Percentiles rank a stretch among this genome's conserved stretches.
Evolutionary conservation across 2,888 invertebrate species (phyloP).

Genomic region (Leptothorax acervorum): DNA sequence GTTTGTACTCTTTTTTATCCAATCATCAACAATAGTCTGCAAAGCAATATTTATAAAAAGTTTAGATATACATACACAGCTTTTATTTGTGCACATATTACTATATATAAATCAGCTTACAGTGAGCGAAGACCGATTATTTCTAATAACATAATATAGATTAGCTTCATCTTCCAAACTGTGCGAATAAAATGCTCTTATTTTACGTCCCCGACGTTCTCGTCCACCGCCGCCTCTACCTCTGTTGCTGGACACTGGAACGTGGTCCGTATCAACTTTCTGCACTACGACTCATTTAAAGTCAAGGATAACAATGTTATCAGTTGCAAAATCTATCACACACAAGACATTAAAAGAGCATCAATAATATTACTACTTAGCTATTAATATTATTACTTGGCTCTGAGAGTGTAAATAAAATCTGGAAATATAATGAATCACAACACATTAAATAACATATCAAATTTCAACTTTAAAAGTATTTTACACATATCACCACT

Average conservation of each 20-base stretch:
- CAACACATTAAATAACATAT: too few species aligned
- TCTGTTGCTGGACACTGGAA: conserved; percentile 74
- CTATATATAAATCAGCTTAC: conserved; percentile 85
- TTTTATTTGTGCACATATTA: background rate
- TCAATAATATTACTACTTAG: too few species aligned
- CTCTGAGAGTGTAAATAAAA: too few species aligned
- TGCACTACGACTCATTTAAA: conserved; percentile 79
- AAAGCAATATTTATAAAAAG: conserved; percentile 43
- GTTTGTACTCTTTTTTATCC: conserved; percentile 99
- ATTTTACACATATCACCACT: too few species aligned
- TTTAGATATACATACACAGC: background rate
- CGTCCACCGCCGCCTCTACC: conserved; percentile 86
- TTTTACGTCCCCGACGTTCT: conserved; percentile 86
- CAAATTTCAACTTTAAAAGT: too few species aligned
- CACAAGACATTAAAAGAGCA: too few species aligned
- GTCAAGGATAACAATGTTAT: background rate
- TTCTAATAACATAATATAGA: conserved; percentile 93
- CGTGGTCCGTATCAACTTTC: conserved; percentile 82
- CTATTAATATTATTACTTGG: too few species aligned
- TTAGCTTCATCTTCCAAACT: conserved; percentile 92
- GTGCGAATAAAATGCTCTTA: conserved; percentile 75
- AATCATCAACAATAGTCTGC: conserved; percentile 97
- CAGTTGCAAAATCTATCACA: background rate
- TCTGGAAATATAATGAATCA: too few species aligned
- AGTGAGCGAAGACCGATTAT: conserved; percentile 93